Evolutionary conservation across 1,140 invertebrate genomes (phyloP).

Genomic region (Bombus difficillimus): DNA sequence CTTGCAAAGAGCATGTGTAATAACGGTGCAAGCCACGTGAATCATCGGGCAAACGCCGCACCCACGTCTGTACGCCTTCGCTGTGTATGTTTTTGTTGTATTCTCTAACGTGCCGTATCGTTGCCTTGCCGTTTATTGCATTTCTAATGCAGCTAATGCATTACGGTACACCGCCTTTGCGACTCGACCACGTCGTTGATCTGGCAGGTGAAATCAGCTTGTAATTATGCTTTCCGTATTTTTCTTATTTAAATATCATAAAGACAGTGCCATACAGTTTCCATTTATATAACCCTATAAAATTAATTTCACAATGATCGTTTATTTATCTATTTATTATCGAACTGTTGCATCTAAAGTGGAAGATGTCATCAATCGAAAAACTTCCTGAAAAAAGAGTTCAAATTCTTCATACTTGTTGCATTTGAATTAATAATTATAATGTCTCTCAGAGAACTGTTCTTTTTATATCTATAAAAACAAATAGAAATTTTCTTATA

Average conservation of each 20-base stretch:
- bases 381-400: too few species aligned
- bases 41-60: constrained; percentile 66
- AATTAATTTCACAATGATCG: too few species aligned
- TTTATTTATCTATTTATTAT: neutral
- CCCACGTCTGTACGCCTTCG: constrained; percentile 53
- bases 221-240: neutral
- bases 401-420: too few species aligned
- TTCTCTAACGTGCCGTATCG: constrained; percentile 48
- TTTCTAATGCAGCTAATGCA: constrained; percentile 62
- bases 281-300: neutral
- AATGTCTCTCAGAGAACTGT: too few species aligned
- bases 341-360: too few species aligned
- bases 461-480: too few species aligned
- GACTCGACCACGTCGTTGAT: neutral
- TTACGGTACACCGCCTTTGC: constrained; percentile 44
- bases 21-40: constrained; percentile 62
- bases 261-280: neutral
- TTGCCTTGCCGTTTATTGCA: constrained; percentile 46
- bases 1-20: constrained; percentile 35
- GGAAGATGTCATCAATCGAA: too few species aligned
- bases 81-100: constrained; percentile 61
- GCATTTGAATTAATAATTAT: too few species aligned
- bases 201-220: constrained; percentile 44
- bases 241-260: neutral
- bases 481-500: too few species aligned